Evolutionary conservation across 2,888 invertebrate species (phyloP).

Genomic region (Sceliomorpha sp.): DNA sequence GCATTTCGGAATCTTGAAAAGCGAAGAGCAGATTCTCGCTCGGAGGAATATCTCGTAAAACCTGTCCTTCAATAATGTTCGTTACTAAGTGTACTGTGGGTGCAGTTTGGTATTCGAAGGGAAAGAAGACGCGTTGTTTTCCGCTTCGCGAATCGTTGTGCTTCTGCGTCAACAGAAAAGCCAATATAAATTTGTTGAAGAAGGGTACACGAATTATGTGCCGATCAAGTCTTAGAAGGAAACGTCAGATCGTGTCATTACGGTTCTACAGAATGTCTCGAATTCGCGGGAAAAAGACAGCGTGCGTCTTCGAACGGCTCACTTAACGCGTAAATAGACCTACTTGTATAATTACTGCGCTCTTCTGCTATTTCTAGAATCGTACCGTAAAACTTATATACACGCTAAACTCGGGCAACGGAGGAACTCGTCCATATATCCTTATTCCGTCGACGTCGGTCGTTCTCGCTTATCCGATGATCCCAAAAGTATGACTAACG

Average conservation of each 20-base stretch:
- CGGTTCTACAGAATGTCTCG: constrained; percentile 22
- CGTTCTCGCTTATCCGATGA: constrained; percentile 27
- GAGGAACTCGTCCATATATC: constrained; percentile 74
- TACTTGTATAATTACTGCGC: constrained; percentile 54
- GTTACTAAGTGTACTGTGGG: constrained; percentile 47
- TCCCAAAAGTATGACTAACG: constrained; percentile 30
- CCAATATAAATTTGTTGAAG: too few species aligned
- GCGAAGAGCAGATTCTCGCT: constrained; percentile 25
- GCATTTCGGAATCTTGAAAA: constrained; percentile 14
- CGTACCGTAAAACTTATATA: constrained; percentile 61
- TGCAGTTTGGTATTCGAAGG: constrained; percentile 70
- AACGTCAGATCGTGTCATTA: constrained; percentile 12
- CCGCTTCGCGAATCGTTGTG: constrained; percentile 19
- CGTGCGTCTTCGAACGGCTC: constrained; percentile 28
- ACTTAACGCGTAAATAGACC: constrained; percentile 45
- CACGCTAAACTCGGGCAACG: constrained; percentile 68
- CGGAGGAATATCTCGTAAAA: constrained; percentile 31
- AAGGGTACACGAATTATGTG: too few species aligned
- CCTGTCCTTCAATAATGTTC: constrained; percentile 27
- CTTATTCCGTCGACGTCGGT: constrained; percentile 62
- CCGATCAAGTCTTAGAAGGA: background rate
- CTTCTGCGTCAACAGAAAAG: too few species aligned
- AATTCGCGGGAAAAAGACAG: constrained; percentile 22
- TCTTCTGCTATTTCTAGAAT: constrained; percentile 55
- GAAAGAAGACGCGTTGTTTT: constrained; percentile 61